Conservation (phyloP, 2,888 invertebrate species). For the Saturnia japonica region DNA sequence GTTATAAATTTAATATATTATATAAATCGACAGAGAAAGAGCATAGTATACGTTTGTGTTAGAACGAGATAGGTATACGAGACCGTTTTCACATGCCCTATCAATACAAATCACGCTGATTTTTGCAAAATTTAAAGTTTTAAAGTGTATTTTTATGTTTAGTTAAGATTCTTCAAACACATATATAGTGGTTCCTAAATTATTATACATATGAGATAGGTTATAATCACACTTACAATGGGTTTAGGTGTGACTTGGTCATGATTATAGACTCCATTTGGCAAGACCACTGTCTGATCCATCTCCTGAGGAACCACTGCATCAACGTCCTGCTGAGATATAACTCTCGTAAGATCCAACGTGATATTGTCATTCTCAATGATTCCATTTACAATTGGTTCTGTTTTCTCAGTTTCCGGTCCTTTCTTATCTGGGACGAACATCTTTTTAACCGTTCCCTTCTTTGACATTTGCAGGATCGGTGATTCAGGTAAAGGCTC, state of each 20-base stretch:
- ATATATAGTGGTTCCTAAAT: too few species aligned
- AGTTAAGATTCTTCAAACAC: too few species aligned
- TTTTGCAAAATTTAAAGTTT: too few species aligned
- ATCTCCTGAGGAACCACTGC: slow-evolving; percentile 39
- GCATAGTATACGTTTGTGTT: too few species aligned
- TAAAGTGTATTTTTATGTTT: too few species aligned
- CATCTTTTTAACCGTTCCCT: slow-evolving; percentile 28
- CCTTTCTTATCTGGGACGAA: slow-evolving; percentile 32
- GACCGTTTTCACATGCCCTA: too few species aligned
- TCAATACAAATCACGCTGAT: too few species aligned
- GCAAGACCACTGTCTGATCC: slow-evolving; percentile 60
- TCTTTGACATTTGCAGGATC: slow-evolving; percentile 33
- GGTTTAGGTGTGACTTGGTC: slow-evolving; percentile 49
- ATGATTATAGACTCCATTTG: slow-evolving; percentile 57
- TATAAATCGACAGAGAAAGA: too few species aligned
- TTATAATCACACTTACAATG: slow-evolving; percentile 47
- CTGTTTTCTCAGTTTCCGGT: slow-evolving; percentile 25
- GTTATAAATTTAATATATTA: too few species aligned
- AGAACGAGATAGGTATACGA: too few species aligned
- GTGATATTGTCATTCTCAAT: slow-evolving; percentile 26
- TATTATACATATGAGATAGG: too few species aligned
- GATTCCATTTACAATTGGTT: slow-evolving; percentile 26
- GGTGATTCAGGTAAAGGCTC: slow-evolving; percentile 46
- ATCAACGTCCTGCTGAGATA: slow-evolving; percentile 26
- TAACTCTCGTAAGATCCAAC: slow-evolving; percentile 49